Base-by-base conservation (phyloP, 2,888 invertebrate species). In the Autographa gamma region DNA sequence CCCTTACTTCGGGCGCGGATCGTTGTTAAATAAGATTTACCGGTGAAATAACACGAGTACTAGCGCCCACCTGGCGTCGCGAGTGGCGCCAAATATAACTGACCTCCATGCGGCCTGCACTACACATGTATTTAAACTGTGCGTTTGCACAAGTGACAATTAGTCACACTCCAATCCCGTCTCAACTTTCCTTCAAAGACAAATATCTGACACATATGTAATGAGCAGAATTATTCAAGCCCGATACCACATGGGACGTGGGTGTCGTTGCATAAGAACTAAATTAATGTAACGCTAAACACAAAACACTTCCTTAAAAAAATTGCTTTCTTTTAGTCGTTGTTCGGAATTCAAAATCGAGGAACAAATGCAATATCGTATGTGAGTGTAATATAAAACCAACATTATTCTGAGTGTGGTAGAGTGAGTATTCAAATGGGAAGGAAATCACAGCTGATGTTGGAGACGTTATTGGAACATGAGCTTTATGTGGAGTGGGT, bases 321-420 rank as follows among this genome's bases (percentile, higher is more conserved):
- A 93, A 92, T 91, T 89, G 93, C 93, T 95, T 94, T 94, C 94
- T 92, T 93, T 93, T 89, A 91, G 90, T 91, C 87, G 89, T 83
- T 88, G 93, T 81, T 91, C 80, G 92, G 94, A 95, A 95, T 95
- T 94, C 92, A 92, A 93, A 95, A 95, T 93, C 93, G 88, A 92
- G 91, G 91, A 93, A 91, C 87, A 87, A 87, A 91, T 90, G 87
- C 90, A 90, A 90, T 88, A 86, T 85, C 73, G 78, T 63, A 69
- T 70, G n/a, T 70, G 72, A 48, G 56, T 52, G 52, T 66, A 63
- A 67, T 43, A 68, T 59, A 80, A 86, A 86, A 74, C 67, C 31
- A 75, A 80, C 83, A 73, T 75, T 80, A 78, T 74, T 69, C 76
- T 78, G 85, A 82, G 66, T 48, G 2, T 2, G 0, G 60, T 89